phyloP scores from a whole-genome alignment of 2,113 vertebrate genomes.

The Astatoreochromis straeleni region DNA sequence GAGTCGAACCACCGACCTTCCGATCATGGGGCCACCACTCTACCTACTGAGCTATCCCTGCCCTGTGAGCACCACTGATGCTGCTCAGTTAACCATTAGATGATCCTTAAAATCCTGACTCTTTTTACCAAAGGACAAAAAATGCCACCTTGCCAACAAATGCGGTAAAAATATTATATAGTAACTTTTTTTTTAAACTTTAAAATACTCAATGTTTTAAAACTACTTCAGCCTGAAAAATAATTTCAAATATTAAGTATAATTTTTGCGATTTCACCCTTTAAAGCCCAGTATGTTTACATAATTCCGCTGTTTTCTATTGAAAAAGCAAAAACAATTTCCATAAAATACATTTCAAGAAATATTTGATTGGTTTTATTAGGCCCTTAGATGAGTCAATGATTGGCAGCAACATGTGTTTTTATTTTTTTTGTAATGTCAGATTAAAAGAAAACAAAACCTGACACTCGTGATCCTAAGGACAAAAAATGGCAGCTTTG shows the following conservation, averaged over 20 bases:
- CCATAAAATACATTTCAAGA: background rate
- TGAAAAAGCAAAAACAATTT: background rate
- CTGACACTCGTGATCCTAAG: fast-evolving
- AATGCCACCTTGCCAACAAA: fast-evolving
- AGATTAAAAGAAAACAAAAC: background rate
- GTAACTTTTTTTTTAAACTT: fast-evolving
- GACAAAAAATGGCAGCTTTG: background rate
- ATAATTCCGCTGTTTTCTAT: background rate
- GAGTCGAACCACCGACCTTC: too few species aligned
- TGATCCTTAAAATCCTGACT: background rate
- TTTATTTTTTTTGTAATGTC: background rate
- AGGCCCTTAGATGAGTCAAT: background rate
- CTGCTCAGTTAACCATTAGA: background rate
- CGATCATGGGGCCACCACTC: too few species aligned
- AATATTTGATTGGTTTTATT: background rate
- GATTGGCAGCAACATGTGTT: background rate
- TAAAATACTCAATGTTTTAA: background rate
- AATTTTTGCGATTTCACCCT: background rate
- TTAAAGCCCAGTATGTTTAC: fast-evolving
- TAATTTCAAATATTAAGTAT: background rate
- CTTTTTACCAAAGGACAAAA: fast-evolving
- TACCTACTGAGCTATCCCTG: too few species aligned
- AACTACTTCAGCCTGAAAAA: background rate
- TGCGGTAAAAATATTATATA: fast-evolving
- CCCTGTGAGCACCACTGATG: background rate